Evolutionary conservation across 2,113 vertebrate genomes (phyloP).

Genomic region (Urocolius indicus): DNA sequence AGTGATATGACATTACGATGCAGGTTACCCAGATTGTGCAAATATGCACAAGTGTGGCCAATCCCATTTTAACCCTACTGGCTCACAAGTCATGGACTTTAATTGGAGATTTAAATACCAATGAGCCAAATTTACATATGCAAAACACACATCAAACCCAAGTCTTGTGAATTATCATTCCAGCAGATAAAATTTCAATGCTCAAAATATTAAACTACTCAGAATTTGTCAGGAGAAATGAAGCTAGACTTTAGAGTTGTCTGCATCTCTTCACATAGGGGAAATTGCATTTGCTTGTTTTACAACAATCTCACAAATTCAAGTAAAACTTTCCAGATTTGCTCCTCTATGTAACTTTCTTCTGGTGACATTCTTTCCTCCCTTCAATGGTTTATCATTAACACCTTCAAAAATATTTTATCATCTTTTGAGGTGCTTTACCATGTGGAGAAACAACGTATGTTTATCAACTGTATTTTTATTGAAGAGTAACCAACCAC

Average conservation of each 20-base stretch:
- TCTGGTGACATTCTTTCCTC: neutral
- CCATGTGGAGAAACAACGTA: neutral
- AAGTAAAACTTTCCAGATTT: neutral
- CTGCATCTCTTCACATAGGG: neutral
- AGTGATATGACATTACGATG: neutral
- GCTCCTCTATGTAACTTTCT: neutral
- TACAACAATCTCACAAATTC: neutral
- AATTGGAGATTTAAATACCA: neutral
- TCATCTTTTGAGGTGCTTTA: neutral
- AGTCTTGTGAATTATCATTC: neutral
- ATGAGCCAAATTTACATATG: neutral
- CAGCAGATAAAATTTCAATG: neutral
- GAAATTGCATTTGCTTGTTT: neutral
- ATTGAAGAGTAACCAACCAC: neutral
- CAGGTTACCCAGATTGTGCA: neutral
- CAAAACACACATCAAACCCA: neutral
- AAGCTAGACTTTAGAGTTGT: neutral
- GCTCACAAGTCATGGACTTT: neutral
- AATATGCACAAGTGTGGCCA: neutral
- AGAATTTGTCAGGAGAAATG: neutral
- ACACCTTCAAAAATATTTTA: neutral
- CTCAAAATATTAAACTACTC: neutral
- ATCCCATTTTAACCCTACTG: neutral
- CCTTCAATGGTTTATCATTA: neutral
- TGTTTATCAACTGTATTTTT: neutral